Percentiles rank a stretch among this genome's conserved stretches.
Conservation (phyloP, 2,888 invertebrate genomes). For the Melanargia galathea region DNA sequence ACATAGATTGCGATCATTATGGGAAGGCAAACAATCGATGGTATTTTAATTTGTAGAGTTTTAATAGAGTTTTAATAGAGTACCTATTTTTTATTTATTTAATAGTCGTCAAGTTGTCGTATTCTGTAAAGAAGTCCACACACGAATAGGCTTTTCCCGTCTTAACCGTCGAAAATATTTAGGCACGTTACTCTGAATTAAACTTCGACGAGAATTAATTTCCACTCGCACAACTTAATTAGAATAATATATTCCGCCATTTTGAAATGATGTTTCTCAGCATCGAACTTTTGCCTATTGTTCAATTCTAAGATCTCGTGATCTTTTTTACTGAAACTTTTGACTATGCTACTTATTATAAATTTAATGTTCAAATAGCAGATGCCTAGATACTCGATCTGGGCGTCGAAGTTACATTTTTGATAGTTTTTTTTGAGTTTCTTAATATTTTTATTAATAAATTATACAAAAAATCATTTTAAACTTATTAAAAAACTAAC, state of each 20-base stretch:
- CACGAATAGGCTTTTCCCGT: conserved; percentile 42
- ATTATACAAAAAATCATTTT: too few species aligned
- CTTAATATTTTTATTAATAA: too few species aligned
- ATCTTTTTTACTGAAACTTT: conserved; percentile 14
- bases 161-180: conserved; percentile 43
- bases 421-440: too few species aligned
- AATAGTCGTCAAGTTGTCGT: conserved; percentile 1
- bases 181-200: conserved; percentile 44
- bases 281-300: conserved; percentile 1
- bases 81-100: background rate
- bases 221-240: conserved; percentile 44
- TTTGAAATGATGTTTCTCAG: conserved; percentile 29
- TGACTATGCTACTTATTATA: too few species aligned
- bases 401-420: too few species aligned
- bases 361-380: too few species aligned
- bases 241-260: conserved; percentile 40
- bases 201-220: conserved; percentile 45
- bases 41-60: too few species aligned
- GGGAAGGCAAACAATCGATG: too few species aligned
- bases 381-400: too few species aligned
- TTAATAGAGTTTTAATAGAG: too few species aligned
- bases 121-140: background rate
- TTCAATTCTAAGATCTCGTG: conserved; percentile 2
- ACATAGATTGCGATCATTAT: too few species aligned
- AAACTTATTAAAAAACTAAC: too few species aligned